These are phyloP conservation scores for Ligdia adustata DNA, from an alignment of 2,888 invertebrate genomes.

Conservation along the genomic window DNA sequence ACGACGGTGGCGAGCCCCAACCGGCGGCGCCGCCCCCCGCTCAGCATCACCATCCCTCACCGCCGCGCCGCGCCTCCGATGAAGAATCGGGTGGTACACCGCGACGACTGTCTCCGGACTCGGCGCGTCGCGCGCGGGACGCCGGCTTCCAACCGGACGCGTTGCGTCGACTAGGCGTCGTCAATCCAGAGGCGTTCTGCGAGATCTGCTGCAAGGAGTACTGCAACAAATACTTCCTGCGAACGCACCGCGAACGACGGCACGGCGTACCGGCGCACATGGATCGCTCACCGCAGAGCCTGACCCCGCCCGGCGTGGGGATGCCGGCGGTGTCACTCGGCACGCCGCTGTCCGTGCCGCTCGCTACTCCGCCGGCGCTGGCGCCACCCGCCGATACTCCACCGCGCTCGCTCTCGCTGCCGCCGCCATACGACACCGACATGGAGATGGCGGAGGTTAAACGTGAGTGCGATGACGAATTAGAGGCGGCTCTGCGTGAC, in stretches of 20 bases:
- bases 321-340: constrained; percentile 64
- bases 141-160: constrained; percentile 89
- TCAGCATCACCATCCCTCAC: constrained; percentile 73
- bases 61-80: constrained; percentile 72
- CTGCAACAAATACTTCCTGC: constrained; percentile 95
- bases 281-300: constrained; percentile 78
- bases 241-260: constrained; percentile 96
- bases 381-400: constrained; percentile 88
- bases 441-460: constrained; percentile 73
- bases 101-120: constrained; percentile 83
- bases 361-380: constrained; percentile 58
- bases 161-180: constrained; percentile 90
- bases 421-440: constrained; percentile 61
- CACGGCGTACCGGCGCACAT: constrained; percentile 88
- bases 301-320: constrained; percentile 60
- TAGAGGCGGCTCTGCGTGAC: constrained; percentile 74
- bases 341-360: constrained; percentile 90
- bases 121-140: constrained; percentile 87
- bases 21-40: constrained; percentile 66
- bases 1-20: constrained; percentile 81
- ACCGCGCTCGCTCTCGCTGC: constrained; percentile 61
- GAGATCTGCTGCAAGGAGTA: constrained; percentile 97
- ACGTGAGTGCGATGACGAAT: constrained; percentile 78
- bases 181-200: constrained; percentile 95
- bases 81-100: constrained; percentile 81